Percentiles rank a stretch among this genome's conserved stretches.
These are phyloP conservation scores for Etheostoma perlongum DNA, from an alignment of 2,797 vertebrate genomes.

Conservation along the genomic window DNA sequence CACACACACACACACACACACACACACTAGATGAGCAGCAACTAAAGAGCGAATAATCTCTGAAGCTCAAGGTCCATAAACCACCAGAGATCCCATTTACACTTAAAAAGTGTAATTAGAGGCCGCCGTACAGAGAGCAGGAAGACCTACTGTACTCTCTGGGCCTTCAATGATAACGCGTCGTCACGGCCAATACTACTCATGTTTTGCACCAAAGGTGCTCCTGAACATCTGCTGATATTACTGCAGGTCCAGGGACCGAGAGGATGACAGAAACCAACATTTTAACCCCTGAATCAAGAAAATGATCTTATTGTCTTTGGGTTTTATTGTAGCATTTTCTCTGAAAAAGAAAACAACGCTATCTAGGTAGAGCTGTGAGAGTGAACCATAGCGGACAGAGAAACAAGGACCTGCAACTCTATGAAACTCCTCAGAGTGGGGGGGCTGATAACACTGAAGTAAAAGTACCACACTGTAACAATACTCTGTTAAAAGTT, in stretches of 20 bases:
- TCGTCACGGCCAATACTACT: background rate
- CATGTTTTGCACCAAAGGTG: slow-evolving; percentile 6
- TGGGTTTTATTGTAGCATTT: too few relatives aligned
- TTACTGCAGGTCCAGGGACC: background rate
- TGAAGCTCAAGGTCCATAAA: slow-evolving; percentile 49
- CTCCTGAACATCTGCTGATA: slow-evolving; percentile 14
- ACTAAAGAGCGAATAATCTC: slow-evolving; percentile 49
- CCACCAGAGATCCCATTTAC: slow-evolving; percentile 67
- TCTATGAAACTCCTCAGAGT: too few relatives aligned
- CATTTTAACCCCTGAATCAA: background rate
- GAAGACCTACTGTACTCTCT: slow-evolving; percentile 18
- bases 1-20: background rate
- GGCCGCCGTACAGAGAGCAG: slow-evolving; percentile 40
- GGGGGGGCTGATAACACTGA: too few relatives aligned
- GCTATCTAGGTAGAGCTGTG: too few relatives aligned
- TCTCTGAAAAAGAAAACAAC: too few relatives aligned
- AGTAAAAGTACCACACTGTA: too few relatives aligned
- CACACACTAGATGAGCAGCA: slow-evolving; percentile 32
- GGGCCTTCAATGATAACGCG: slow-evolving; percentile 25
- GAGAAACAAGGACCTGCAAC: too few relatives aligned
- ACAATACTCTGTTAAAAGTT: too few relatives aligned
- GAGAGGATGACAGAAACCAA: background rate
- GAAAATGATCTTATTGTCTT: too few relatives aligned
- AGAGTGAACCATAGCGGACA: too few relatives aligned
- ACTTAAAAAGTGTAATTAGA: slow-evolving; percentile 70